phyloP scores from a whole-genome alignment of 2,797 vertebrate genomes.

The Melanogrammus aeglefinus region DNA sequence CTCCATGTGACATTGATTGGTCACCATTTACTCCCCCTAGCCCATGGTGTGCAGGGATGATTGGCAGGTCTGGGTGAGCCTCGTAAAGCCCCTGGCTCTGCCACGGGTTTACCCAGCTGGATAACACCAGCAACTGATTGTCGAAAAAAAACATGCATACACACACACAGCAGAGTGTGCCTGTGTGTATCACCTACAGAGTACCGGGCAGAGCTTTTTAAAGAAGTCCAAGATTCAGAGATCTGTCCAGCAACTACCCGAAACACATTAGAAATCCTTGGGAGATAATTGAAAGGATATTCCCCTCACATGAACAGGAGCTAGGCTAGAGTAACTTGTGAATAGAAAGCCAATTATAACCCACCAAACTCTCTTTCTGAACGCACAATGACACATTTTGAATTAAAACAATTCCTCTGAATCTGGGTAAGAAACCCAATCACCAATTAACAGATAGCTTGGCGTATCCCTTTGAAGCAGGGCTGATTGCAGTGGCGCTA shows the following conservation, averaged over 20 bases:
- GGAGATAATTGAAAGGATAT: too few relatives aligned
- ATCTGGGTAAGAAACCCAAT: too few relatives aligned
- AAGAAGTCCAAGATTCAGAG: constrained; percentile 30
- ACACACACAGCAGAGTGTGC: not conserved
- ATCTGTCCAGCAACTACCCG: constrained; percentile 18
- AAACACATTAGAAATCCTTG: too few relatives aligned
- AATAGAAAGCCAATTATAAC: too few relatives aligned
- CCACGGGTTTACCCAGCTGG: constrained; percentile 34
- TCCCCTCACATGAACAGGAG: too few relatives aligned
- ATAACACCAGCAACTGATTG: constrained; percentile 14
- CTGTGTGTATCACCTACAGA: not conserved
- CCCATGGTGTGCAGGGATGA: constrained; percentile 44
- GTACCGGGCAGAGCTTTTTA: constrained; percentile 1
- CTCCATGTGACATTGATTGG: constrained; percentile 52
- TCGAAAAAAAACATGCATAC: constrained; percentile 2
- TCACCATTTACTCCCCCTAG: constrained; percentile 44
- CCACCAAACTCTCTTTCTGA: too few relatives aligned
- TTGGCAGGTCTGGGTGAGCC: constrained; percentile 58
- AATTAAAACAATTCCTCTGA: too few relatives aligned
- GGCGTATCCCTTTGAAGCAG: too few relatives aligned
- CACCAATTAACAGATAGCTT: too few relatives aligned
- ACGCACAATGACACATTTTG: too few relatives aligned
- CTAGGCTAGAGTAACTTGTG: too few relatives aligned
- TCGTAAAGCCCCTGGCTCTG: constrained; percentile 39
- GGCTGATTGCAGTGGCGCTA: too few relatives aligned